Base-by-base conservation (phyloP, 2,797 vertebrate genomes). In the Melanotaenia parkinsoni region DNA sequence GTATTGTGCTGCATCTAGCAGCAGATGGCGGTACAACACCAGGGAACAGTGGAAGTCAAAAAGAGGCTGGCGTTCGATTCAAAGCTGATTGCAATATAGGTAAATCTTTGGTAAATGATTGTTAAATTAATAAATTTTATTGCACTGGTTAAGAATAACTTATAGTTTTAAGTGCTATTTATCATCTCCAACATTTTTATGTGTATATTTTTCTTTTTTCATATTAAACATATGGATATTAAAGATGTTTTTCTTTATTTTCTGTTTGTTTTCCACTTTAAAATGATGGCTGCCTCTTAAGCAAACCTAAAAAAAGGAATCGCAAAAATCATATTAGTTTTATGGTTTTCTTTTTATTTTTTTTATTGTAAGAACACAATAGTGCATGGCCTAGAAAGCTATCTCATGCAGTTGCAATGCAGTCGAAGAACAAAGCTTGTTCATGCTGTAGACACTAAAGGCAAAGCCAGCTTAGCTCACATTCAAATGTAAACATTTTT, bases 11-110 rank as follows among this genome's bases (percentile, higher is more conserved):
- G 90, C 89, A 77, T 91, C 75, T 89, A 94, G 91, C 95, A 95
- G 95, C 95, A 96, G 95, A 95, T 95, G 95, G 95, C 91, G 94
- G 91, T 95, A 93, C 91, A 94, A 94, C 95, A 95, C 94, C 95
- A 95, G 93, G 90, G 71, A 94, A 94, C 93, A 93, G 82, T 90
- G 91, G 90, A 86, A 79, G 86, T 78, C 92, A 93, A 82, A 93
- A 91, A 93, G 91, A 94, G 91, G 85, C 91, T 92, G 92, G 93
- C 76, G 93, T 94, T 88, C 92, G 90, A 85, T 94, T 94, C 92
- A 94, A 93, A 94, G 91, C 92, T 72, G 90, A 94, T 92, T 94
- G 91, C 90, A 93, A 91, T 93, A 94, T 94, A 94, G 94, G 91
- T 93, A 94, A 94, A 91, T 91, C 79, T 88, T 77, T 89, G 81